These are phyloP conservation scores for Tetranychus cinnabarinus DNA, from an alignment of 1,140 invertebrate species.

Conservation along the genomic window DNA sequence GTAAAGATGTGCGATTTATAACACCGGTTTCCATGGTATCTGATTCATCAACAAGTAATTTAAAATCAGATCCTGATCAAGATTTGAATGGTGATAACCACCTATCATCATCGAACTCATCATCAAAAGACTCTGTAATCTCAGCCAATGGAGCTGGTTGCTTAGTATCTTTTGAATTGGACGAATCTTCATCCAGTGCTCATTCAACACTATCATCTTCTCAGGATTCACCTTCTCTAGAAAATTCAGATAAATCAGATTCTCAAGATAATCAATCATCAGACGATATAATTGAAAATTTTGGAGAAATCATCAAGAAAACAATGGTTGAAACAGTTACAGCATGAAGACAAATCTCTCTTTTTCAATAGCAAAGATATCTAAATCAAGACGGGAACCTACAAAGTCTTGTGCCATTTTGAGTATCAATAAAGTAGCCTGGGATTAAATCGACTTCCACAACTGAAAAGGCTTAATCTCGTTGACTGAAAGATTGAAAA, in stretches of 20 bases:
- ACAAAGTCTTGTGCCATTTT: too few species aligned
- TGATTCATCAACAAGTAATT: not conserved
- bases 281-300: slow-evolving; percentile 34
- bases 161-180: not conserved
- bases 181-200: not conserved
- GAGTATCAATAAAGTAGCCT: too few species aligned
- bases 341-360: slow-evolving; percentile 3
- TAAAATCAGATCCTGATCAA: not conserved
- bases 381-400: too few species aligned
- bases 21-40: not conserved
- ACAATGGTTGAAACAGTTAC: slow-evolving; percentile 71
- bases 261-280: not conserved
- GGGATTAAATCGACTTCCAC: too few species aligned
- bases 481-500: too few species aligned
- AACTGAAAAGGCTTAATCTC: too few species aligned
- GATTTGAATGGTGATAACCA: not conserved
- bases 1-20: not conserved
- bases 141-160: not conserved
- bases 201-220: not conserved
- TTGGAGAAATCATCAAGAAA: slow-evolving; percentile 75
- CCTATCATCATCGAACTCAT: not conserved
- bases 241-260: too few species aligned
- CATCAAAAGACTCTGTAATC: too few species aligned
- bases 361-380: too few species aligned
- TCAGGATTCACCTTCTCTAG: too few species aligned